These are phyloP conservation scores for Mythimna loreyi DNA, from an alignment of 2,888 invertebrate species.

Conservation along the genomic window DNA sequence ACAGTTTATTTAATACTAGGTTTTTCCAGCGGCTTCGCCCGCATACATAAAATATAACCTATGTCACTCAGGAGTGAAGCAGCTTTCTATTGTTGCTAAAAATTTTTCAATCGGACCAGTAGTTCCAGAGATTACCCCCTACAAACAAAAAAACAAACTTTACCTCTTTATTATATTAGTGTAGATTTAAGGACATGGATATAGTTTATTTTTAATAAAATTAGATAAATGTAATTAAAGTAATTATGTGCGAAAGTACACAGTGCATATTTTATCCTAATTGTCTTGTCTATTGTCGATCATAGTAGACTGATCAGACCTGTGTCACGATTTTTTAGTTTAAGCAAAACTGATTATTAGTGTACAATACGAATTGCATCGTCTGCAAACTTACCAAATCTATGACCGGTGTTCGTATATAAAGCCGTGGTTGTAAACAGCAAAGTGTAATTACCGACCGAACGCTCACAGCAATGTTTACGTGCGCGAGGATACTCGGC, in stretches of 20 bases:
- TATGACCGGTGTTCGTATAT: slow-evolving; percentile 45
- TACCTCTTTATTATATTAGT: too few relatives aligned
- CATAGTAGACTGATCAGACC: background rate
- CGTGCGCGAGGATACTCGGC: slow-evolving; percentile 75
- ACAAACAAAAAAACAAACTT: too few relatives aligned
- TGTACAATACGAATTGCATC: slow-evolving; percentile 16
- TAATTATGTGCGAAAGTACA: background rate
- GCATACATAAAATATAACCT: too few relatives aligned
- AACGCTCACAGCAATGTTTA: slow-evolving; percentile 78
- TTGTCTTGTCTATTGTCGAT: background rate
- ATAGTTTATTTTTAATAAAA: background rate
- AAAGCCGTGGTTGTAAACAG: slow-evolving; percentile 68
- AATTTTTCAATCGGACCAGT: too few relatives aligned
- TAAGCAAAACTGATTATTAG: background rate
- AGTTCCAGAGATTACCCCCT: too few relatives aligned
- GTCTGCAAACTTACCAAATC: slow-evolving; percentile 42
- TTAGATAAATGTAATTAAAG: background rate
- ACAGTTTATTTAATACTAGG: too few relatives aligned
- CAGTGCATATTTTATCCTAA: background rate
- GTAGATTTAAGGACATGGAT: too few relatives aligned
- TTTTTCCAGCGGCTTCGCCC: too few relatives aligned
- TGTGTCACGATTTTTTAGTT: background rate
- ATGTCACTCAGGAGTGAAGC: too few relatives aligned
- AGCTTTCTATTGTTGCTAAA: too few relatives aligned
- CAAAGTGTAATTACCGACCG: slow-evolving; percentile 71